Percentiles rank a stretch among this genome's conserved stretches.
These are phyloP conservation scores for Brachirus orientalis DNA, from an alignment of 2,113 vertebrate species.

Conservation along the genomic window DNA sequence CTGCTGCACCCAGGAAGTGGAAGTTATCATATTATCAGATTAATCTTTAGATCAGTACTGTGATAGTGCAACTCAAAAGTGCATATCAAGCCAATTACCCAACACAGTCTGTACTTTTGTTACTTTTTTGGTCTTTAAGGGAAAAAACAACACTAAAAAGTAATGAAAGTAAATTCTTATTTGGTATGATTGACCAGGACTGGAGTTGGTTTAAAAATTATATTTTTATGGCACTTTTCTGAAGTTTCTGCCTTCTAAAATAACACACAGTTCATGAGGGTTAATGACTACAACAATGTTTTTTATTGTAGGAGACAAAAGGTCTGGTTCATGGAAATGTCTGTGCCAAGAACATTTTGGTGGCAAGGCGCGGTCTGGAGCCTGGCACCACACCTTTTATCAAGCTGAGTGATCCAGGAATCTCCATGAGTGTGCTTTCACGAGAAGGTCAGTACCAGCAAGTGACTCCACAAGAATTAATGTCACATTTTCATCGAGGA, in stretches of 20 bases:
- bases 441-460: constrained; percentile 81
- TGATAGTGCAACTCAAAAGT: too few relatives aligned
- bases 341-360: constrained; percentile 92
- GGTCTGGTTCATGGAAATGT: constrained; percentile 91
- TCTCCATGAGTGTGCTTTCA: constrained; percentile 86
- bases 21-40: constrained; percentile 5
- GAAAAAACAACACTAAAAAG: too few relatives aligned
- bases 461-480: not conserved
- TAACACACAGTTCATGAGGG: not conserved
- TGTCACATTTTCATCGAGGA: not conserved
- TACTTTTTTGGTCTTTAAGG: too few relatives aligned
- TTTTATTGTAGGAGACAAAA: constrained; percentile 88
- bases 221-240: not conserved
- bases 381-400: constrained; percentile 84
- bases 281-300: not conserved
- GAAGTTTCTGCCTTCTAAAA: too few relatives aligned
- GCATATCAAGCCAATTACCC: too few relatives aligned
- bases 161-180: too few relatives aligned
- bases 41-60: constrained; percentile 13
- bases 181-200: not conserved
- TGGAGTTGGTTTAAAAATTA: not conserved
- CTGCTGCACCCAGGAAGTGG: constrained; percentile 25
- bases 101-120: too few relatives aligned
- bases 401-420: constrained; percentile 93
- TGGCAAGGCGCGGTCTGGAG: constrained; percentile 87